Evolutionary conservation across 1,140 invertebrate species (phyloP).

Genomic region (Dufourea novaeangliae): DNA sequence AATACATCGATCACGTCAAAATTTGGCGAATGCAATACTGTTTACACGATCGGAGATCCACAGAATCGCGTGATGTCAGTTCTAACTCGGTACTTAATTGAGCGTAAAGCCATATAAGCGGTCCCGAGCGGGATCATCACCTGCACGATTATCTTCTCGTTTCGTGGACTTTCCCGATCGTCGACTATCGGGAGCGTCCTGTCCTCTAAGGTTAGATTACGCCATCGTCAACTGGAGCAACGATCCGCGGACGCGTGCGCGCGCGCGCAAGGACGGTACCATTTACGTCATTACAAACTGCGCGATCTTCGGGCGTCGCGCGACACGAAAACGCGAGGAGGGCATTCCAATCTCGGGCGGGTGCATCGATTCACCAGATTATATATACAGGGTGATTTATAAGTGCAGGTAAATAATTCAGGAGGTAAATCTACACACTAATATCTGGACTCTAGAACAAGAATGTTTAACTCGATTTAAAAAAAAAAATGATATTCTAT

Average conservation of each 20-base stretch:
- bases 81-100: not conserved
- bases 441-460: too few species aligned
- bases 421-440: too few species aligned
- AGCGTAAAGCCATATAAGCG: not conserved
- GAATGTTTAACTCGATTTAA: too few species aligned
- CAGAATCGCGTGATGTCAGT: not conserved
- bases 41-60: not conserved
- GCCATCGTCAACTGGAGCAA: slow-evolving; percentile 71
- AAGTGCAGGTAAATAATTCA: too few species aligned
- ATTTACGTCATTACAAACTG: slow-evolving; percentile 60
- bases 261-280: slow-evolving; percentile 69
- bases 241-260: slow-evolving; percentile 54
- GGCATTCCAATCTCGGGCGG: slow-evolving; percentile 15
- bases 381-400: too few species aligned
- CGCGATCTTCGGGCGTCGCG: slow-evolving; percentile 9
- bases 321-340: not conserved
- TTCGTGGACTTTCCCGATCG: slow-evolving; percentile 17
- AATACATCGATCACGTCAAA: not conserved
- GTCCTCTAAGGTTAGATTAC: slow-evolving; percentile 74
- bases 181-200: slow-evolving; percentile 56
- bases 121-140: not conserved
- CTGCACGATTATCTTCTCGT: slow-evolving; percentile 1
- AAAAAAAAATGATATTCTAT: too few species aligned
- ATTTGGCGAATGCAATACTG: not conserved
- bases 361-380: not conserved